Base-by-base conservation (phyloP, 1,140 invertebrate genomes). In the Sycophaga agraensis region DNA sequence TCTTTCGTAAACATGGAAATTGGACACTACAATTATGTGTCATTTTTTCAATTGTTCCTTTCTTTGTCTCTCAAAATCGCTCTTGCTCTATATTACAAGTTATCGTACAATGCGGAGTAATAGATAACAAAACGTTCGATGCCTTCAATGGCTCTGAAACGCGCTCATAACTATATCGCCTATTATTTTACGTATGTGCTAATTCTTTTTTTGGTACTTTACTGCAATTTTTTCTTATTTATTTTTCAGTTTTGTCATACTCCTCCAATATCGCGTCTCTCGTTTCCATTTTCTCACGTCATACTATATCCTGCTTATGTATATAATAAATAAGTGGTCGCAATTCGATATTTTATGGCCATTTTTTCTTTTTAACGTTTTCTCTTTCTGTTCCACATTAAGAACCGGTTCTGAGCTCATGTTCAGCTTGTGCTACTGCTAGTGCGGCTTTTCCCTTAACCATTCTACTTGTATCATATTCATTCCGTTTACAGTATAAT, bases 51-150 rank as follows among this genome's bases (percentile, higher is more conserved):
- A 37, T n/a, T 45, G 14, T n/a, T 34, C 35, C n/a, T 11, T 14
- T 12, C n/a, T 11, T 35, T 8, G 37, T 34, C 28, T 56, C 42
- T 35, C 19, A 31, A 35, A 45, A 22, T 56, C 42, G 39, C 31
- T 51, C 49, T 51, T 8, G 16, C 49, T 56, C 21, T 57, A 57
- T 57, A 37, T 57, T 57, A 57, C 55, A 57, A 48, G 46, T 37
- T 57, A 57, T 57, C 43, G 43, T 57, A 57, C 55, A 57, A 48
- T 48, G 55, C 43, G 26, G 31, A 57, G 48, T 57, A 37, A 57
- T 57, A 57, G 31, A 57, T 57, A 57, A 57, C 55, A 57, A 57
- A 48, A 57, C 28, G 55, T 46, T 56, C 54, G 43, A 56, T 34
- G 42, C 53, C 53, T 43, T 43, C n/a, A 7, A 34, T 28, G 40